These are phyloP conservation scores for Agonum fuliginosum DNA, from an alignment of 2,888 invertebrate species.

Conservation along the genomic window DNA sequence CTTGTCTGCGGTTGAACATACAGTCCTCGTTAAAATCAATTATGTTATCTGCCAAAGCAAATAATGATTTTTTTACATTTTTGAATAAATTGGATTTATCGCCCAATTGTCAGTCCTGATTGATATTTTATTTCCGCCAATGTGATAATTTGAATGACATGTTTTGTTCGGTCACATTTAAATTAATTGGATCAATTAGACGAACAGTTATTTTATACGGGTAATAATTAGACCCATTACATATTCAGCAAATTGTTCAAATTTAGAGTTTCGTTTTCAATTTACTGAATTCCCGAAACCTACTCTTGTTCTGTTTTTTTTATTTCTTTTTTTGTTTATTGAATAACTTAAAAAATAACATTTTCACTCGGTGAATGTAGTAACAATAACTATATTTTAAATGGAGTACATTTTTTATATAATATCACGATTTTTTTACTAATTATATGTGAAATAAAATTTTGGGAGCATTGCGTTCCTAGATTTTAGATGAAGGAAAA, in stretches of 20 bases:
- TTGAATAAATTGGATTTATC: slow-evolving; percentile 33
- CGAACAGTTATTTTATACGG: slow-evolving; percentile 10
- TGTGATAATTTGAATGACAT: slow-evolving; percentile 14
- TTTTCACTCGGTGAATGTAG: no score
- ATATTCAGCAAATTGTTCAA: not conserved
- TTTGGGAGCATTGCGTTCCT: no score
- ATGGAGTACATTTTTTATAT: no score
- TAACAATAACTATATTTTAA: no score
- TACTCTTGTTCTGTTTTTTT: not conserved
- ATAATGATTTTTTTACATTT: slow-evolving; percentile 37
- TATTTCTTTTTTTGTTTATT: no score
- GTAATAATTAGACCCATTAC: not conserved
- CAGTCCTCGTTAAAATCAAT: slow-evolving; percentile 22
- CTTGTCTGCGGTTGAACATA: slow-evolving; percentile 20
- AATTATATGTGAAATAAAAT: no score
- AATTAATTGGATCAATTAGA: slow-evolving; percentile 21
- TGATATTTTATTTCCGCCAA: slow-evolving; percentile 35
- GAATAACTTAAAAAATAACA: no score
- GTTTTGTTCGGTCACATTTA: slow-evolving; percentile 19
- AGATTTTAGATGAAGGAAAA: no score
- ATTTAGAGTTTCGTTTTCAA: not conserved
- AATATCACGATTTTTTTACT: no score
- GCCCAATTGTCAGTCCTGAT: slow-evolving; percentile 23
- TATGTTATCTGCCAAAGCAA: slow-evolving; percentile 38
- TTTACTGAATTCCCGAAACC: not conserved